Conservation (phyloP, 2,797 vertebrate genomes). For the Acrocephalus scirpaceus region DNA sequence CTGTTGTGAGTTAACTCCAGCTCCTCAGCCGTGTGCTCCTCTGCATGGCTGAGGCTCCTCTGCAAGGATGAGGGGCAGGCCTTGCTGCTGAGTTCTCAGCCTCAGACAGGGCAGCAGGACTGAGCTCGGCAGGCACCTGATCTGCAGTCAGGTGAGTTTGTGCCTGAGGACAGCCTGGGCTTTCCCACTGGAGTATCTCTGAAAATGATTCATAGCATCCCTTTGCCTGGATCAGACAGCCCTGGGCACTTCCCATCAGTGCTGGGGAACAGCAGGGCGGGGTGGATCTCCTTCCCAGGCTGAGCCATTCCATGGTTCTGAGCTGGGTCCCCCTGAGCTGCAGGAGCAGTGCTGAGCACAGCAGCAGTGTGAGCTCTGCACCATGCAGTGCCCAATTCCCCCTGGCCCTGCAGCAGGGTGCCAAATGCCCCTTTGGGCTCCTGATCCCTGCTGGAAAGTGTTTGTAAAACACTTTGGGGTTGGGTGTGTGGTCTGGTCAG, state of each 20-base stretch:
- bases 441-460: background rate
- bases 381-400: fast-evolving
- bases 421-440: background rate
- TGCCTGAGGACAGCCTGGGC: background rate
- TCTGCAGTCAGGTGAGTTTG: background rate
- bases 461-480: fast-evolving
- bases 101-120: background rate
- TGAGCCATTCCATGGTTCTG: background rate
- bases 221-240: background rate
- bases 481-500: fast-evolving
- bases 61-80: background rate
- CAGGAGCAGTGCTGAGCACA: fast-evolving
- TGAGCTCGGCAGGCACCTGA: fast-evolving
- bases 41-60: background rate
- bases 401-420: background rate
- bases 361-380: background rate
- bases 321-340: background rate
- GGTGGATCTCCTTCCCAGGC: background rate
- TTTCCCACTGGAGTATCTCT: background rate
- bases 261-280: background rate
- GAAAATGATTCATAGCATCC: background rate
- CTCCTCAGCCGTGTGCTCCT: background rate
- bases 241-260: fast-evolving
- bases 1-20: background rate
- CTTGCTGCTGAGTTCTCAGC: background rate